Evolutionary conservation across 2,888 invertebrate species (phyloP).

Genomic region (Branchinecta sandiegonensis): DNA sequence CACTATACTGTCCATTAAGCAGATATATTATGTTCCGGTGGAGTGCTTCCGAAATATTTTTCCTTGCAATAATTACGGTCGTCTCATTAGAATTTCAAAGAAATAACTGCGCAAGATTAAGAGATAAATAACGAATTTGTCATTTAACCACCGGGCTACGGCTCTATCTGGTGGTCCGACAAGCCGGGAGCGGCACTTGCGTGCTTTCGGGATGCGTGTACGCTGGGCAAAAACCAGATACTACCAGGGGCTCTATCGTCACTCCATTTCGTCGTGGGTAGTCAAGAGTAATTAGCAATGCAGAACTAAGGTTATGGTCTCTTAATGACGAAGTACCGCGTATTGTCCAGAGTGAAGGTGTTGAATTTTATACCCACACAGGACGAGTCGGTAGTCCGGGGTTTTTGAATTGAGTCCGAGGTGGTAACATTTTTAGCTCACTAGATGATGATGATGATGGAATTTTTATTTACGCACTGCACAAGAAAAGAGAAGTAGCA

Average conservation of each 20-base stretch:
- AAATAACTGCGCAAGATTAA: neutral
- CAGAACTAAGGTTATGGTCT: conserved; percentile 1
- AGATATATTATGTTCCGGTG: conserved; percentile 3
- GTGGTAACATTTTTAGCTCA: too few relatives aligned
- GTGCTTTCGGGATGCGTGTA: conserved; percentile 7
- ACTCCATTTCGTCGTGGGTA: neutral
- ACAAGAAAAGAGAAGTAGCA: too few relatives aligned
- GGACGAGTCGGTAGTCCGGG: too few relatives aligned
- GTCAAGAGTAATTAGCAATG: neutral
- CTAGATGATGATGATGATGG: too few relatives aligned
- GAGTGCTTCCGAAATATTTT: conserved; percentile 10
- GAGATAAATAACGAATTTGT: conserved; percentile 14
- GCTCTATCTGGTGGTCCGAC: neutral
- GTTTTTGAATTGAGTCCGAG: too few relatives aligned
- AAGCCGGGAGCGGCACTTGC: neutral
- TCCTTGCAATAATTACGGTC: conserved; percentile 3
- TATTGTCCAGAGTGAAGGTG: too few relatives aligned
- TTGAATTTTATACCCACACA: too few relatives aligned
- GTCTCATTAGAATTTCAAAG: neutral
- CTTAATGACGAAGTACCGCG: neutral
- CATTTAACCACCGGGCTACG: neutral
- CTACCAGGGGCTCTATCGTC: neutral
- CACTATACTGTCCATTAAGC: neutral
- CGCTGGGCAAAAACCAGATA: neutral
- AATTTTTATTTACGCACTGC: too few relatives aligned